These are phyloP conservation scores for Rhinopithecus roxellana DNA, from an alignment of 2,113 vertebrate species.

Conservation along the genomic window DNA sequence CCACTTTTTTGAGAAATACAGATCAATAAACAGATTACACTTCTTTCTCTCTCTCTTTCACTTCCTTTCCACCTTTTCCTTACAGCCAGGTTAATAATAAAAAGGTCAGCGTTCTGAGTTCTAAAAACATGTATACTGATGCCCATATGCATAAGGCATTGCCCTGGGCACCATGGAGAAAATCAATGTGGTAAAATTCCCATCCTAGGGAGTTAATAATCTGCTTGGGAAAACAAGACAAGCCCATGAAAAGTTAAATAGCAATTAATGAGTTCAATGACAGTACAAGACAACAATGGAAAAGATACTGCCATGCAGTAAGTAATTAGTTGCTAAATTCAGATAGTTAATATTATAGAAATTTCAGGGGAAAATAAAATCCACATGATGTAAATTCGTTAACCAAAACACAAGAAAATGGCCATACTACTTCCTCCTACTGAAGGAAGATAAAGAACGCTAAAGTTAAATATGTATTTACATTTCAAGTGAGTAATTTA, in stretches of 20 bases:
- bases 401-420: conserved; percentile 44
- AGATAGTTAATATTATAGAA: not conserved
- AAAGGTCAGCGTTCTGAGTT: not conserved
- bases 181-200: not conserved
- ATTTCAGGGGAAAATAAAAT: conserved; percentile 28
- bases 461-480: conserved; percentile 54
- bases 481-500: conserved; percentile 59
- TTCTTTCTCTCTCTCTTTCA: not conserved
- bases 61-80: not conserved
- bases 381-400: not conserved
- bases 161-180: not conserved
- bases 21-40: too few species aligned
- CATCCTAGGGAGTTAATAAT: conserved; percentile 9
- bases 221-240: conserved; percentile 23
- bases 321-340: conserved; percentile 51
- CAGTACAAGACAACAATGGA: conserved; percentile 40
- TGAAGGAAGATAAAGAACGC: conserved; percentile 22
- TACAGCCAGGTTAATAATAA: not conserved
- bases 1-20: not conserved
- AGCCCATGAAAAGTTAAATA: conserved; percentile 53
- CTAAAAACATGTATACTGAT: not conserved
- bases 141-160: not conserved
- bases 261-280: conserved; percentile 58
- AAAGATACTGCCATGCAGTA: conserved; percentile 35
- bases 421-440: not conserved